Percentiles rank a stretch among this genome's conserved stretches.
Evolutionary conservation across 2,113 vertebrate species (phyloP).

Genomic region (Rana temporaria): DNA sequence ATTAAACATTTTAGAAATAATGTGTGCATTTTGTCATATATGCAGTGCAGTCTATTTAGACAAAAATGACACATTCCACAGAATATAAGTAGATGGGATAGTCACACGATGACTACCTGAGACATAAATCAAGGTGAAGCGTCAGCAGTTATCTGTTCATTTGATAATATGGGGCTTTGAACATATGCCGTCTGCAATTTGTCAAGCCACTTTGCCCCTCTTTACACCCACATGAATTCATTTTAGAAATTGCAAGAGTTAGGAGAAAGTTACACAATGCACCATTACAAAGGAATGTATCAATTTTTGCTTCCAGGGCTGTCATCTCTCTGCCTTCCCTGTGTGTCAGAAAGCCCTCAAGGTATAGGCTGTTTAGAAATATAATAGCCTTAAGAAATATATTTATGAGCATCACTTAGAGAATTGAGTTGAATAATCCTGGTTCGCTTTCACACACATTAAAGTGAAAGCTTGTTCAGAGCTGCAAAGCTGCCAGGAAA

Average conservation of each 20-base stretch:
- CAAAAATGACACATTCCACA: neutral
- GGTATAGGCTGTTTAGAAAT: constrained; percentile 51
- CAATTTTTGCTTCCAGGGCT: constrained; percentile 36
- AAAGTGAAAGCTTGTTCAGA: constrained; percentile 22
- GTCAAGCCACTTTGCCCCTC: constrained; percentile 17
- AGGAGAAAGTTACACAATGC: constrained; percentile 39
- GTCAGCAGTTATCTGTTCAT: constrained; percentile 27
- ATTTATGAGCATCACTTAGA: constrained; percentile 51
- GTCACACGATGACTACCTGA: neutral
- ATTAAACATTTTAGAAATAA: no score
- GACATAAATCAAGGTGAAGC: constrained; percentile 18
- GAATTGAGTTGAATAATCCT: constrained; percentile 43
- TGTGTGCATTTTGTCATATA: neutral
- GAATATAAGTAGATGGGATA: neutral
- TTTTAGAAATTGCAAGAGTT: constrained; percentile 39
- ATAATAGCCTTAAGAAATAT: constrained; percentile 55
- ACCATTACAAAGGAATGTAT: constrained; percentile 47
- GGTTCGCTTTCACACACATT: constrained; percentile 22
- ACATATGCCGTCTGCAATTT: constrained; percentile 28
- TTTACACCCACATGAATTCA: constrained; percentile 25
- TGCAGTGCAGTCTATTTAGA: neutral
- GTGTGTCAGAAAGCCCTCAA: constrained; percentile 39
- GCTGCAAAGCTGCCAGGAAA: neutral
- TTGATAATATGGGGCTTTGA: constrained; percentile 23
- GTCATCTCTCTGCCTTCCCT: constrained; percentile 46